Conservation (phyloP, 53 echinoderm and acorn worm species). For the Mesocentrotus franciscanus region DNA sequence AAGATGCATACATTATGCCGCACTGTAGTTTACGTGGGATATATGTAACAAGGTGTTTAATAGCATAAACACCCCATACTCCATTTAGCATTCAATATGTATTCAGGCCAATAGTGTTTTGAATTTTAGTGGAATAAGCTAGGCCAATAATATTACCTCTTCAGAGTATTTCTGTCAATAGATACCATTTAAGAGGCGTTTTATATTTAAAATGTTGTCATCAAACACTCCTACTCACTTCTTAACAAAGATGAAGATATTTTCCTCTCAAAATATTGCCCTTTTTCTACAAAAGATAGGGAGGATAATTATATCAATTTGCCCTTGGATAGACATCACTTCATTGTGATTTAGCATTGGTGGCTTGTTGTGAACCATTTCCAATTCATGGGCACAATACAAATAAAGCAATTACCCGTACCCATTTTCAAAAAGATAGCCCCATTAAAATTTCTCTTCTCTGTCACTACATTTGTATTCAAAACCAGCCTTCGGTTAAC, state of each 20-base stretch:
- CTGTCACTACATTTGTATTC: not conserved
- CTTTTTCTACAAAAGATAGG: not conserved
- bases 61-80: not conserved
- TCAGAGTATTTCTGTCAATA: conserved; percentile 9
- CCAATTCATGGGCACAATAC: not conserved
- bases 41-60: not conserved
- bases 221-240: conserved; percentile 4
- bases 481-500: not conserved
- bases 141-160: not conserved
- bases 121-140: not conserved
- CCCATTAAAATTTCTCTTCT: not conserved
- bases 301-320: not conserved
- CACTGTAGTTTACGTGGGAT: not conserved
- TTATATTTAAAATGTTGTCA: not conserved
- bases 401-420: conserved; percentile 8
- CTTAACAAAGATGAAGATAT: not conserved
- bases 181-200: not conserved
- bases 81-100: not conserved
- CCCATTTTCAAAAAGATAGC: conserved; percentile 21
- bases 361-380: not conserved
- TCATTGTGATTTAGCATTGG: conserved; percentile 8
- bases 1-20: not conserved
- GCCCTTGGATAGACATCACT: not conserved
- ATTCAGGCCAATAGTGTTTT: not conserved
- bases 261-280: not conserved